Base-by-base conservation (phyloP, 2,888 invertebrate genomes). In the Philhelius pedissequus region DNA sequence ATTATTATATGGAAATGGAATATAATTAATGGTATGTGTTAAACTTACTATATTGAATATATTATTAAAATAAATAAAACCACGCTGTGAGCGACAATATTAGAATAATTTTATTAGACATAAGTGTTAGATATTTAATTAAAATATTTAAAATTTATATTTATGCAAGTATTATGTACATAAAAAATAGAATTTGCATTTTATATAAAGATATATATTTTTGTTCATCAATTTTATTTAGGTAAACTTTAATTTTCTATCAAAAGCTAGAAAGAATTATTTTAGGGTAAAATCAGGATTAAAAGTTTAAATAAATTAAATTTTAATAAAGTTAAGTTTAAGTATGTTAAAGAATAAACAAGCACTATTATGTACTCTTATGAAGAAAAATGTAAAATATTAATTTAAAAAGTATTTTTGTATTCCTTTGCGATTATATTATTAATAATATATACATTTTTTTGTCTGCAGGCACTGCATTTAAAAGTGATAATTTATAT, bases 51-150 rank as follows among this genome's bases (percentile, higher is more conserved):
- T 43, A 56, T 27, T 32, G 1, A 38, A 40, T 15, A 60, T 25
- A 40, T 25, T 60, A 15, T 40, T 60, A 60, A 11, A 40, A 90
- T 89, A 87, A 54, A 69, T 48, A 69, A 54, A 66, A 74, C 50
- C 18, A 83, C 77, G 86, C 84, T 84, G 84, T 86, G 84, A 84
- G 84, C 79, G 86, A 86, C 86, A 86, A 86, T 86, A 86, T 38
- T 77, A 38, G 60, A 79, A 60, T 74, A 40, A 75, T 66, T 74
- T 66, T 38, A 58, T 40, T 56, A 18, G n/a, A 7, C 7, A 13
- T 82, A 82, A 73, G 77, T 69, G 15, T 58, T 68, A 79, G n/a
- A 40, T 45, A 56, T 22, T 48, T 27, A 13, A 20, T 3, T 35
- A 30, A 25, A 38, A 50, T 60, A 50, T 35, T 22, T 13, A 20